Evolutionary conservation across 2,797 vertebrate genomes (phyloP).

Genomic region (Pithecia hirsuta): DNA sequence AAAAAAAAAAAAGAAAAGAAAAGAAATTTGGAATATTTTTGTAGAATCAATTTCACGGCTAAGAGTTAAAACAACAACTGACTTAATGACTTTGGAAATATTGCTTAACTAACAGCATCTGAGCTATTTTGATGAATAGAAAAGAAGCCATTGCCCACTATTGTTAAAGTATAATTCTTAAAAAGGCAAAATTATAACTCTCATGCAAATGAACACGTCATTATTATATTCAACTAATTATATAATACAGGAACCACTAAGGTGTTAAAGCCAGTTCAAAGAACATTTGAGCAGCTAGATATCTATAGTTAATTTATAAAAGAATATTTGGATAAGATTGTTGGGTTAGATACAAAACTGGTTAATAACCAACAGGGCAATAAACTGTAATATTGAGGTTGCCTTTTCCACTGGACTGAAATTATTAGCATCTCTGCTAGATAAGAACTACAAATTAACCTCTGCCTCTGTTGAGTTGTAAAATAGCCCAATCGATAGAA

Average conservation of each 20-base stretch:
- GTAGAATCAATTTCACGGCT: neutral
- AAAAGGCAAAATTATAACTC: neutral
- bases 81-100: conserved; percentile 16
- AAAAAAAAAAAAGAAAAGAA: too few relatives aligned
- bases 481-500: neutral
- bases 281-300: neutral
- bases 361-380: neutral
- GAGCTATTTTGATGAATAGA: neutral
- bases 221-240: conserved; percentile 11
- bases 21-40: neutral
- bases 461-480: neutral
- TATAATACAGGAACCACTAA: neutral
- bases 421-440: neutral
- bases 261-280: neutral
- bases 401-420: neutral
- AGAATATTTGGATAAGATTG: neutral
- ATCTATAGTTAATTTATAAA: neutral
- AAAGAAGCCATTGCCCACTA: neutral
- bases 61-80: neutral
- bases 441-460: conserved; percentile 11
- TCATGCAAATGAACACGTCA: neutral
- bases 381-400: neutral
- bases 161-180: neutral
- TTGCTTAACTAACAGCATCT: neutral
- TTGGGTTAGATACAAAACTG: neutral